Conservation (phyloP, 2,113 vertebrate species). For the Himantopus leucocephalus region DNA sequence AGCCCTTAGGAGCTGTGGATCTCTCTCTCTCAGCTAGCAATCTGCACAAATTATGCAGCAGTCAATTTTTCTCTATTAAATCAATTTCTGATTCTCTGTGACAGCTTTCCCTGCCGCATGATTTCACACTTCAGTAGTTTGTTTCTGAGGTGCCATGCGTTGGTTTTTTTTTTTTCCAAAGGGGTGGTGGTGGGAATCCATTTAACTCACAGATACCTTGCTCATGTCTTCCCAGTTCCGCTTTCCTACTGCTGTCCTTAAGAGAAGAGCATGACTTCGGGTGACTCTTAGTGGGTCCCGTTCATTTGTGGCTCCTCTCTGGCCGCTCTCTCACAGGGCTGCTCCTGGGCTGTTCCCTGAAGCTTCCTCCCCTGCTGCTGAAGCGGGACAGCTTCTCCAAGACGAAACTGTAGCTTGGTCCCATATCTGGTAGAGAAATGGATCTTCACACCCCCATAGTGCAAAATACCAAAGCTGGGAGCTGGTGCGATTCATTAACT, state of each 20-base stretch:
- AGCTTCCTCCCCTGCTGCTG: not conserved
- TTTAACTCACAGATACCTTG: not conserved
- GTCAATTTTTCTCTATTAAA: conserved; percentile 28
- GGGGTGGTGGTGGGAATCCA: not conserved
- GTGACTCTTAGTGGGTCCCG: not conserved
- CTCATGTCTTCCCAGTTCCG: not conserved
- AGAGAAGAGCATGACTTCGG: not conserved
- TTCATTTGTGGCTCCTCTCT: not conserved
- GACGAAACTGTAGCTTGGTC: not conserved
- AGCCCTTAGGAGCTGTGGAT: not conserved
- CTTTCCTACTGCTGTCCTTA: not conserved
- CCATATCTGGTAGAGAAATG: not conserved
- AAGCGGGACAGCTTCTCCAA: not conserved
- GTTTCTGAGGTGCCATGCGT: not conserved
- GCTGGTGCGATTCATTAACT: not conserved
- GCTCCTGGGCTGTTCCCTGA: not conserved
- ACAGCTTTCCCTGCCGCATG: not conserved
- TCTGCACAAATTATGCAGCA: not conserved
- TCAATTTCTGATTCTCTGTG: not conserved
- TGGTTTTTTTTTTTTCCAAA: not conserved
- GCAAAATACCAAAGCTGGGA: not conserved
- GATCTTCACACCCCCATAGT: not conserved
- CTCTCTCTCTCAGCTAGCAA: not conserved
- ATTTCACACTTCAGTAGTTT: not conserved
- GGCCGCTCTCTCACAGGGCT: not conserved